Percentiles rank a stretch among this genome's conserved stretches.
phyloP scores from a whole-genome alignment of 2,113 vertebrate species.

The Ptyas mucosa region DNA sequence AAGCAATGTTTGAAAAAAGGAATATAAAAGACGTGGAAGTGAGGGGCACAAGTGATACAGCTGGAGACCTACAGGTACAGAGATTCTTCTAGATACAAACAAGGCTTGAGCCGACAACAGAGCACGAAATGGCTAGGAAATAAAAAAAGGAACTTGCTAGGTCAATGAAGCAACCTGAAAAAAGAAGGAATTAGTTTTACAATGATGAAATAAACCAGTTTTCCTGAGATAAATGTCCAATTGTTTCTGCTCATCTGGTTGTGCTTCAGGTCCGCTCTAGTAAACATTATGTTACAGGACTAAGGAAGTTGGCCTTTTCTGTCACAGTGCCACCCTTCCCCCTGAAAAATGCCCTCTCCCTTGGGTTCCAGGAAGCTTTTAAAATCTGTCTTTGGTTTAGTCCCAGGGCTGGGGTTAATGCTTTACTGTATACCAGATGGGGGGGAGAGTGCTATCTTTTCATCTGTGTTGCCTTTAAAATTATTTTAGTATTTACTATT shows the following conservation, averaged over 20 bases:
- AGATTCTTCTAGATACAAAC: neutral
- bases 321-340: neutral
- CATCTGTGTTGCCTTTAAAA: neutral
- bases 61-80: neutral
- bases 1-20: neutral
- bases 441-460: neutral
- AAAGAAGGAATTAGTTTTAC: neutral
- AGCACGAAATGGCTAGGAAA: neutral
- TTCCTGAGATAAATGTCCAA: neutral
- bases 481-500: neutral
- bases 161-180: neutral
- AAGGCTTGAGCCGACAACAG: neutral
- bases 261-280: neutral
- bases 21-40: neutral
- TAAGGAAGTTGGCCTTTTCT: neutral
- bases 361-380: neutral
- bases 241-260: neutral
- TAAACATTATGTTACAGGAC: neutral
- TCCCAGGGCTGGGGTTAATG: neutral
- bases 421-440: neutral
- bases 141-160: neutral
- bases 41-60: neutral
- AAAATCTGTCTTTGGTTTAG: neutral
- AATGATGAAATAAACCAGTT: neutral
- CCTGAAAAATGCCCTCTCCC: neutral